Base-by-base conservation (phyloP, 2,797 vertebrate genomes). In the Phataginus tetradactyla region DNA sequence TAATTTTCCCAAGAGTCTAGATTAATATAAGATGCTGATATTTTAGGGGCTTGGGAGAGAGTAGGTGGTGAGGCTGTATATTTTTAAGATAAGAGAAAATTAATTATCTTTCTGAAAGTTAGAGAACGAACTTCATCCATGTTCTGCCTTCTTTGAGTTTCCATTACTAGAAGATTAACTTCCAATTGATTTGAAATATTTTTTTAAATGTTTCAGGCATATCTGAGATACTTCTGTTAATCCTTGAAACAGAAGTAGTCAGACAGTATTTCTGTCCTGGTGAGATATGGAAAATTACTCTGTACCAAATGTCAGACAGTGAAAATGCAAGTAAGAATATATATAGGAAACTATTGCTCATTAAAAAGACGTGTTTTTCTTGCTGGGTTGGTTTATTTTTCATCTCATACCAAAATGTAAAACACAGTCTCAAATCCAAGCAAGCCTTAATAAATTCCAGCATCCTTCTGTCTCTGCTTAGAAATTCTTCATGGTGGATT, bases 121-220 rank as follows among this genome's bases (percentile, higher is more conserved):
- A 79, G 23, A 49, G 45, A 93, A 81, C 32, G 94, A 1, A 81
- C 21, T 86, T 80, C 32, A 37, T 61, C 51, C 34, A 49, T 83
- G 13, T 86, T 72, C 75, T 94, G 21, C 78, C 23, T 81, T 94
- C 32, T 88, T 57, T 95, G 85, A 21, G 42, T 96, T 95, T 92
- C 49, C 8, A 21, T 86, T 86, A 63, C 39, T 77, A 37, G 89
- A 92, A 49, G 72, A 77, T 94, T 83, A 92, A 79, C 84, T 86
- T 93, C 81, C 45, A 51, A 72, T 94, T 90, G 45, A 83, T 94
- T 49, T 77, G 53, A 95, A 86, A n/a, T 91, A 61, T 87, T 96
- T 95, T 90, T 78, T 34, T 81, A 95, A 90, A 32, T 90, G 94
- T 63, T 85, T 66, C 55, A 68, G 86, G 20, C 80, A 53, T 77